These are phyloP conservation scores for Excalfactoria chinensis DNA, from an alignment of 2,113 vertebrate species.

Conservation along the genomic window DNA sequence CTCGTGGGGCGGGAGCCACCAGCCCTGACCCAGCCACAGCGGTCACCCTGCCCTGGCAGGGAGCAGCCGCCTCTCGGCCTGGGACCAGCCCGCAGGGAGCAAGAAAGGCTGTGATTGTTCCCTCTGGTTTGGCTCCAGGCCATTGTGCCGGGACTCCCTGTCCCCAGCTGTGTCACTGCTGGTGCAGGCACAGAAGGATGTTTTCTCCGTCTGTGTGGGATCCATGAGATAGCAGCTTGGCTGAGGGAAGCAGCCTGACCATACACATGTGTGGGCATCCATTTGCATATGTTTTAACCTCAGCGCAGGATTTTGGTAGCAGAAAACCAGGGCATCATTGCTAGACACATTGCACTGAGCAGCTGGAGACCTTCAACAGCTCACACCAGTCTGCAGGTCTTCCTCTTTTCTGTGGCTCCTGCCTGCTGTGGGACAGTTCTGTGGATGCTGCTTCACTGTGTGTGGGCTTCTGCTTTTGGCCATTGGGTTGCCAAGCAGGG, in stretches of 20 bases:
- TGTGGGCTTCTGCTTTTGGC: background rate
- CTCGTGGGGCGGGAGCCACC: accelerated
- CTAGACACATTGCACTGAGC: background rate
- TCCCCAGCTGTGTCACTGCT: background rate
- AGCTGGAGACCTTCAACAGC: background rate
- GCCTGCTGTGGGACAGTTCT: background rate
- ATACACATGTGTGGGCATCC: accelerated
- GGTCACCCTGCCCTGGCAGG: background rate
- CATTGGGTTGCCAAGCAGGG: background rate
- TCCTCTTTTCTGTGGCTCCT: background rate
- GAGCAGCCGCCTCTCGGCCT: background rate
- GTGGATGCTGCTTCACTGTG: background rate
- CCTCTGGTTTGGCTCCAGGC: background rate
- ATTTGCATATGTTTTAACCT: background rate
- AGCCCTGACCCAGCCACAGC: background rate
- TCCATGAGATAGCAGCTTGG: background rate
- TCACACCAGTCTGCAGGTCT: background rate
- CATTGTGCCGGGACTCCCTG: background rate
- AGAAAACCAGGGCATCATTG: background rate
- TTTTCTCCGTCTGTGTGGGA: background rate
- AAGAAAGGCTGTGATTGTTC: constrained; percentile 59
- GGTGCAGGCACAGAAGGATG: background rate
- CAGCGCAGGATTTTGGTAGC: background rate
- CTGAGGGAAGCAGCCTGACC: background rate
- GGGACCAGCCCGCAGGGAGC: background rate